These are phyloP conservation scores for Chrysopilus asiliformis DNA, from an alignment of 2,888 invertebrate species.

Conservation along the genomic window DNA sequence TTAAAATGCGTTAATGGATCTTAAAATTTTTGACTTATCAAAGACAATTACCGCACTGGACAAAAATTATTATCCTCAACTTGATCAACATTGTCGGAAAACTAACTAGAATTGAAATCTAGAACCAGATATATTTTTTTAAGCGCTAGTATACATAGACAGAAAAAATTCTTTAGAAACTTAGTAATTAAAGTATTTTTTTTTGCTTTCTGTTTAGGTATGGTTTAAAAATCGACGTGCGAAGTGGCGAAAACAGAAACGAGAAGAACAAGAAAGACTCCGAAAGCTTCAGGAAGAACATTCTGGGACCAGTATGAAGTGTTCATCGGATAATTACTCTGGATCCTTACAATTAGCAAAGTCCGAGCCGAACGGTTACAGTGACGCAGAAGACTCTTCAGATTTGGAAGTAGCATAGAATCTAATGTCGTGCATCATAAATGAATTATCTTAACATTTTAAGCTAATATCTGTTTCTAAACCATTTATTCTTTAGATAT, in stretches of 20 bases:
- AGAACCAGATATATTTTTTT: too few species aligned
- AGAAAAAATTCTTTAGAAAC: too few species aligned
- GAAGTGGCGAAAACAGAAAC: conserved; percentile 92
- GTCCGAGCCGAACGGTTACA: conserved; percentile 35
- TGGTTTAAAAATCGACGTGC: conserved; percentile 95
- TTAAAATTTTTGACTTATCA: too few species aligned
- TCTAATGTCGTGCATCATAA: not conserved
- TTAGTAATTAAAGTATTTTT: conserved; percentile 15
- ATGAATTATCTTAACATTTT: not conserved
- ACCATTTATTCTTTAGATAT: too few species aligned
- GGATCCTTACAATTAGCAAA: conserved; percentile 28
- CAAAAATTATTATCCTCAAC: too few species aligned
- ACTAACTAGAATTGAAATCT: too few species aligned
- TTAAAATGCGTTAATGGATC: too few species aligned
- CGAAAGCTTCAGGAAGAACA: conserved; percentile 73
- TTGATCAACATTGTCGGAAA: too few species aligned
- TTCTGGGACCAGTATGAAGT: conserved; percentile 22
- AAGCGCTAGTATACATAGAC: too few species aligned
- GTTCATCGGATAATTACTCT: conserved; percentile 29
- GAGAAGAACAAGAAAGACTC: conserved; percentile 71
- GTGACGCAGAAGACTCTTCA: conserved; percentile 60
- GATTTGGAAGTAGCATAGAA: conserved; percentile 68
- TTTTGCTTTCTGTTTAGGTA: conserved; percentile 49
- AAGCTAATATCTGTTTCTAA: not conserved
- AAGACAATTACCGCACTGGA: too few species aligned